Conservation (phyloP, 2,888 invertebrate species). For the Fragum whitleyi region DNA sequence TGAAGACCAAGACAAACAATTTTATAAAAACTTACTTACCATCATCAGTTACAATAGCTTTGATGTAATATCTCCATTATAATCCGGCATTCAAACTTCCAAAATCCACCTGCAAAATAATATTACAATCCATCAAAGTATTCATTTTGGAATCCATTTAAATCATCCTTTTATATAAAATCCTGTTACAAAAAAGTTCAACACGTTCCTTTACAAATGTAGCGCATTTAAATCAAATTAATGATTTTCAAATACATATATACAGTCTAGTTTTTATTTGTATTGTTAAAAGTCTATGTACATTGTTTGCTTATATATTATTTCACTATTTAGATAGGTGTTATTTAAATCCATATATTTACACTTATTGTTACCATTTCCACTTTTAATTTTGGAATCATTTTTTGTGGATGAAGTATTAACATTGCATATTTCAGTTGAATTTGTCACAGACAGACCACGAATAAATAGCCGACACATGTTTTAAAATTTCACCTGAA, state of each 20-base stretch:
- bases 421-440: too few species aligned
- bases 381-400: too few species aligned
- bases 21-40: too few species aligned
- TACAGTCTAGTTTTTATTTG: background rate
- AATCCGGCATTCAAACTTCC: background rate
- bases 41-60: too few species aligned
- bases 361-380: background rate
- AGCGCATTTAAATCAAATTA: background rate
- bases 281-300: background rate
- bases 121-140: background rate
- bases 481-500: too few species aligned
- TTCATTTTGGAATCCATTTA: background rate
- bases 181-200: too few species aligned
- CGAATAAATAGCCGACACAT: too few species aligned
- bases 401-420: too few species aligned
- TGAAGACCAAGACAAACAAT: too few species aligned
- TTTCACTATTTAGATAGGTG: background rate
- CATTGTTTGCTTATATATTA: background rate
- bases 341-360: constrained; percentile 4
- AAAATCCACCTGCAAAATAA: background rate
- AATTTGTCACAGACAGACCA: too few species aligned
- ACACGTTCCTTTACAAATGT: background rate
- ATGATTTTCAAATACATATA: background rate
- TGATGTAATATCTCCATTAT: background rate
- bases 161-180: too few species aligned